These are phyloP conservation scores for Hydrotaea cyrtoneurina DNA, from an alignment of 2,888 invertebrate species.

Conservation along the genomic window DNA sequence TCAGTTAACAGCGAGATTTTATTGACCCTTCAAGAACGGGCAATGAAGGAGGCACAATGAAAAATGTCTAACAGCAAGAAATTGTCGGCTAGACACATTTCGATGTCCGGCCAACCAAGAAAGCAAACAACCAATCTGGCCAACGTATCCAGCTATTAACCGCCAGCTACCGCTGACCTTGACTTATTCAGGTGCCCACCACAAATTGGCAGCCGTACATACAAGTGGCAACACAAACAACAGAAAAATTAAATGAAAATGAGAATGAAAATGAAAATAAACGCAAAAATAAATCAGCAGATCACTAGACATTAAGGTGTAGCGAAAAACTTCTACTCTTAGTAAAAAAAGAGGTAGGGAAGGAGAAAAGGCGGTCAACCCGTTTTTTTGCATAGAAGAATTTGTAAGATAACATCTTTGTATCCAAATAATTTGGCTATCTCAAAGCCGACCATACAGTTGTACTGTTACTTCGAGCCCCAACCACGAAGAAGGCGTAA, in stretches of 20 bases:
- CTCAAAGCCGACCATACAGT: too few relatives aligned
- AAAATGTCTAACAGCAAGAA: neutral
- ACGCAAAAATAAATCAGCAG: neutral
- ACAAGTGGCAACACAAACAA: neutral
- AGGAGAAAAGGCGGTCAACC: too few relatives aligned
- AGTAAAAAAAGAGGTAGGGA: too few relatives aligned
- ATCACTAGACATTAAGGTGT: neutral
- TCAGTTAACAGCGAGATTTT: neutral
- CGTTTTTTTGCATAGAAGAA: too few relatives aligned
- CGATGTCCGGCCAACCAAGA: neutral
- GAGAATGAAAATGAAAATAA: slow-evolving; percentile 1
- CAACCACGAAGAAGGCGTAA: too few relatives aligned
- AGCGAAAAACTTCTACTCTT: neutral
- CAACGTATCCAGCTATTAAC: neutral
- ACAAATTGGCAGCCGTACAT: slow-evolving; percentile 7
- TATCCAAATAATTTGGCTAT: too few relatives aligned
- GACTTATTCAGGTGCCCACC: slow-evolving; percentile 19
- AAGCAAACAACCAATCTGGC: neutral
- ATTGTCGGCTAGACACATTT: slow-evolving; percentile 8
- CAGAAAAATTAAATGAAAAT: neutral
- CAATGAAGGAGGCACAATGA: neutral
- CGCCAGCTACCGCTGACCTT: slow-evolving; percentile 18
- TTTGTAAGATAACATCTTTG: too few relatives aligned
- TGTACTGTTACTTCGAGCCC: too few relatives aligned
- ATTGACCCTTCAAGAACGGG: slow-evolving; percentile 10